phyloP scores from a whole-genome alignment of 1,140 invertebrate genomes.

The Drosophila ogumai region DNA sequence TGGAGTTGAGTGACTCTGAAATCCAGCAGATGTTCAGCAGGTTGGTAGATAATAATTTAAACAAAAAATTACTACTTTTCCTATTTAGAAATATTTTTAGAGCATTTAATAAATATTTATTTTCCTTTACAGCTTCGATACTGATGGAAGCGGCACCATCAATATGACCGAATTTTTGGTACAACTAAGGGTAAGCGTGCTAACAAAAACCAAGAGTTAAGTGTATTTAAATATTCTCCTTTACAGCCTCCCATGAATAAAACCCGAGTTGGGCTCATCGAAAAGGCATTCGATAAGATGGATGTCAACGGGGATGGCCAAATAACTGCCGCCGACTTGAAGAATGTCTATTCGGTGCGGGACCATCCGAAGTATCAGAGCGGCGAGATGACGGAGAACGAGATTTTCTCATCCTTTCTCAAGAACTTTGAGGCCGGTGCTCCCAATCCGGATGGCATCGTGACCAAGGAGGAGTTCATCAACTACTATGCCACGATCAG shows the following conservation, averaged over 20 bases:
- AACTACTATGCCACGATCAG: slow-evolving; percentile 97
- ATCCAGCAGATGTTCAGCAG: slow-evolving; percentile 87
- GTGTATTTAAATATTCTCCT: background rate
- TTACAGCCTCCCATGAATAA: slow-evolving; percentile 94
- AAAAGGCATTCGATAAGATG: slow-evolving; percentile 94
- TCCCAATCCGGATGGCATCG: slow-evolving; percentile 90
- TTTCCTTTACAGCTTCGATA: slow-evolving; percentile 88
- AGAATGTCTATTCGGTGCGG: slow-evolving; percentile 67
- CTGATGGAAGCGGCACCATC: slow-evolving; percentile 92
- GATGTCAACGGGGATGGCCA: slow-evolving; percentile 94
- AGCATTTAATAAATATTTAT: background rate
- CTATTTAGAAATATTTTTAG: too few relatives aligned
- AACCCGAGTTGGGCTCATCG: slow-evolving; percentile 89
- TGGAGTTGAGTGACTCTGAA: slow-evolving; percentile 89
- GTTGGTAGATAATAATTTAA: slow-evolving; percentile 31
- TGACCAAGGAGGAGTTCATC: slow-evolving; percentile 96
- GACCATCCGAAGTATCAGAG: slow-evolving; percentile 89
- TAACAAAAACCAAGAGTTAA: background rate
- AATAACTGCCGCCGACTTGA: slow-evolving; percentile 93
- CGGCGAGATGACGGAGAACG: slow-evolving; percentile 94
- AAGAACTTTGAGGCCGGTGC: slow-evolving; percentile 93
- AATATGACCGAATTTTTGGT: slow-evolving; percentile 95
- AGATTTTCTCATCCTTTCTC: slow-evolving; percentile 93
- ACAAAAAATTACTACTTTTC: too few relatives aligned
- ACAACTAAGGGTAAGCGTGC: slow-evolving; percentile 91